Evolutionary conservation across 1,140 invertebrate species (phyloP).

Genomic region (Agrypnia vestita): DNA sequence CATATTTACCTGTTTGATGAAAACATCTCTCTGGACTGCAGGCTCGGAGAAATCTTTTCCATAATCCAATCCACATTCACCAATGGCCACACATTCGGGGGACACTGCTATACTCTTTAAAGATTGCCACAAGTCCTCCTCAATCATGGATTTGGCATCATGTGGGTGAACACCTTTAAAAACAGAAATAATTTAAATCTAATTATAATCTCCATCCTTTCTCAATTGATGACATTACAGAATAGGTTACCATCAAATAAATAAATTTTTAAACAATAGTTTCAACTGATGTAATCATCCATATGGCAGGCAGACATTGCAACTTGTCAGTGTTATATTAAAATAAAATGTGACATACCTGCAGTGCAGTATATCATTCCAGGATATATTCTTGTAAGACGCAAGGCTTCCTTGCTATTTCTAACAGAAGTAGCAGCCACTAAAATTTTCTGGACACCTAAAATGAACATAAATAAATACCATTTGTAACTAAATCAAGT

Average conservation of each 20-base stretch:
- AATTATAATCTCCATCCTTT: conserved; percentile 4
- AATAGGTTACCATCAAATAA: no score
- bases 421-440: conserved; percentile 92
- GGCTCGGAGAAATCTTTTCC: conserved; percentile 95
- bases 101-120: conserved; percentile 82
- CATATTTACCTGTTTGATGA: conserved; percentile 85
- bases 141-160: conserved; percentile 94
- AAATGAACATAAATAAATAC: conserved; percentile 47
- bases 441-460: conserved; percentile 95
- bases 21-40: conserved; percentile 88
- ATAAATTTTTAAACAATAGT: no score
- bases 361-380: conserved; percentile 94
- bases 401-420: conserved; percentile 91
- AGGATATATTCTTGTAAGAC: conserved; percentile 90
- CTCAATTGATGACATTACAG: no score
- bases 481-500: not conserved
- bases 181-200: not conserved
- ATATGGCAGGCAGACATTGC: no score
- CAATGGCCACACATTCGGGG: conserved; percentile 93
- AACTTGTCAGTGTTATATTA: no score
- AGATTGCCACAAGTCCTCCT: conserved; percentile 82
- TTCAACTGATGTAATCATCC: no score
- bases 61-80: conserved; percentile 96
- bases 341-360: conserved; percentile 73
- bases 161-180: conserved; percentile 91